phyloP scores from a whole-genome alignment of 2,888 invertebrate genomes.

The Cylindroiulus punctatus region DNA sequence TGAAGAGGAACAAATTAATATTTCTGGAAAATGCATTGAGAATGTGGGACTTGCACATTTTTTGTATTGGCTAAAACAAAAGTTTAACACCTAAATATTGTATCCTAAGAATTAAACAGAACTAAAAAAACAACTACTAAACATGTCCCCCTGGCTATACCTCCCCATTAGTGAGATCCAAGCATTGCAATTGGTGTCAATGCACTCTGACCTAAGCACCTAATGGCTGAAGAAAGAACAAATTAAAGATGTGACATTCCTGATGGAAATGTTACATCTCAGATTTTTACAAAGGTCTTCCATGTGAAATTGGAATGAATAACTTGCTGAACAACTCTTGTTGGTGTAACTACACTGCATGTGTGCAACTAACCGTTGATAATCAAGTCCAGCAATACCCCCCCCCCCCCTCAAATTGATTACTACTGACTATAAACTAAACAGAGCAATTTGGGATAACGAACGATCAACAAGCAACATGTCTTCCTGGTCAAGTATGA shows the following conservation, averaged over 20 bases:
- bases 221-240: background rate
- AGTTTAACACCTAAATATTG: no score
- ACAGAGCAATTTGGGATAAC: constrained; percentile 8
- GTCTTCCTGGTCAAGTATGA: background rate
- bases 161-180: no score
- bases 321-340: background rate
- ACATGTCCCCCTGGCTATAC: no score
- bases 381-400: background rate
- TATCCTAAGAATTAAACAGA: no score
- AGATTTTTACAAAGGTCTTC: background rate
- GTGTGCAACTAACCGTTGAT: constrained; percentile 5
- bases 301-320: background rate
- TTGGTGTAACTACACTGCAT: background rate
- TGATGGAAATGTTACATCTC: background rate
- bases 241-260: background rate
- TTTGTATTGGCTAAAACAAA: no score
- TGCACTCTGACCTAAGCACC: background rate
- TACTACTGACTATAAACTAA: background rate
- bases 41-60: no score
- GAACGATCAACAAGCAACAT: background rate
- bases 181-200: background rate
- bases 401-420: background rate
- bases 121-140: no score
- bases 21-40: no score
- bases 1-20: constrained; percentile 24